Evolutionary conservation across 2,888 invertebrate genomes (phyloP).

Genomic region (Drosophila incognita): DNA sequence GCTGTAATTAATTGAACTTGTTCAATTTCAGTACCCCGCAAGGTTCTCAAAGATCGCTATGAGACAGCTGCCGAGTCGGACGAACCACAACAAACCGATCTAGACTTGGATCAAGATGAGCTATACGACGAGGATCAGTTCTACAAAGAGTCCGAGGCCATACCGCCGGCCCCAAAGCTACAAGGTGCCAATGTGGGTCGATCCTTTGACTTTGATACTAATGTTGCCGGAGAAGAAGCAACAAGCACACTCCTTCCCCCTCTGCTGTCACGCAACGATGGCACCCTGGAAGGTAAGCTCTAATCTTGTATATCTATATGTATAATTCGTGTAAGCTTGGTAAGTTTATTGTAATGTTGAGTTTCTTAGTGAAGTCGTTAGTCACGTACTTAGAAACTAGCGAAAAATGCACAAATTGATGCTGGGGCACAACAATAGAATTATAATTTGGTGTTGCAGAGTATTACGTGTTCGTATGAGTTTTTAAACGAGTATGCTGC

Average conservation of each 20-base stretch:
- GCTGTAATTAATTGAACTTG: neutral
- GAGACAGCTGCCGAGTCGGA: slow-evolving; percentile 92
- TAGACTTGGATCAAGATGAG: slow-evolving; percentile 86
- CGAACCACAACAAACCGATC: slow-evolving; percentile 87
- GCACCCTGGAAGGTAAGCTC: slow-evolving; percentile 82
- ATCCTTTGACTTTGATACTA: slow-evolving; percentile 70
- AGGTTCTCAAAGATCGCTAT: slow-evolving; percentile 92
- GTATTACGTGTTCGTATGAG: slow-evolving; percentile 12
- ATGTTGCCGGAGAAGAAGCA: slow-evolving; percentile 50
- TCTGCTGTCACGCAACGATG: slow-evolving; percentile 79
- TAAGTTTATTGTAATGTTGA: neutral
- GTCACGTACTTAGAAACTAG: slow-evolving; percentile 8
- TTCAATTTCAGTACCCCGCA: slow-evolving; percentile 90
- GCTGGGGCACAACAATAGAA: slow-evolving; percentile 22
- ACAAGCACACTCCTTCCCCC: slow-evolving; percentile 82
- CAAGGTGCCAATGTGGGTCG: slow-evolving; percentile 82
- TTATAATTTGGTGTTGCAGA: slow-evolving; percentile 45
- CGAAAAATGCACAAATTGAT: slow-evolving; percentile 12
- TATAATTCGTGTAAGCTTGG: neutral
- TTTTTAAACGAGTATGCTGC: slow-evolving; percentile 39
- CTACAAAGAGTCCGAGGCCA: slow-evolving; percentile 87
- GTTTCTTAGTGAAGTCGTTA: neutral
- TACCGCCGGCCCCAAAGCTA: slow-evolving; percentile 86
- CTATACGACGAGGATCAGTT: slow-evolving; percentile 86
- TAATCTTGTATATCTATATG: neutral